These are phyloP conservation scores for Eleginops maclovinus DNA, from an alignment of 2,113 vertebrate genomes.

Conservation along the genomic window DNA sequence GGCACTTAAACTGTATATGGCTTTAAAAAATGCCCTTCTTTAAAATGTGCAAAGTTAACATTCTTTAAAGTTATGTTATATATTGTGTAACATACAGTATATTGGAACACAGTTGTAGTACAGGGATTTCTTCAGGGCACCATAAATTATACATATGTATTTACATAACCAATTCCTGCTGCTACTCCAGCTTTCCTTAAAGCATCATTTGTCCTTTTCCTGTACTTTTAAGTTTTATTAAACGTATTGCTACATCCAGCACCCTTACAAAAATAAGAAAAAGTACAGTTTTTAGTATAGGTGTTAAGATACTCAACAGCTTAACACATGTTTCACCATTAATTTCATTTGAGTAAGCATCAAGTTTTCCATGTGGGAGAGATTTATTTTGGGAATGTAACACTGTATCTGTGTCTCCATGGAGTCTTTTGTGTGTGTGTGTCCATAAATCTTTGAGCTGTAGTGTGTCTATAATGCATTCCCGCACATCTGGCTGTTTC, in stretches of 20 bases:
- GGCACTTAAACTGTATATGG: not conserved
- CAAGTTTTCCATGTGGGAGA: not conserved
- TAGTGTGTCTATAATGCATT: conserved; percentile 34
- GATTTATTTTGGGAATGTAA: no score
- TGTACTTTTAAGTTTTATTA: not conserved
- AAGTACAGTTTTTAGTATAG: not conserved
- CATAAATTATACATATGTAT: not conserved
- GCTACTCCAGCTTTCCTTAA: not conserved
- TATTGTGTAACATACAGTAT: not conserved
- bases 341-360: not conserved
- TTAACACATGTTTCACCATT: not conserved
- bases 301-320: not conserved
- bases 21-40: no score
- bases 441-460: conserved; percentile 22
- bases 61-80: not conserved
- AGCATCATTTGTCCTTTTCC: not conserved
- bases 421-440: not conserved
- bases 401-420: no score
- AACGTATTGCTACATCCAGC: not conserved
- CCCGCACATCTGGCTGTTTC: conserved; percentile 63
- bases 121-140: not conserved
- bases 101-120: not conserved
- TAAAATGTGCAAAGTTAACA: not conserved
- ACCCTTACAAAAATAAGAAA: not conserved
- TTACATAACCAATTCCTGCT: not conserved